Conservation (phyloP, 1,140 invertebrate genomes). For the Gryllus bimaculatus region DNA sequence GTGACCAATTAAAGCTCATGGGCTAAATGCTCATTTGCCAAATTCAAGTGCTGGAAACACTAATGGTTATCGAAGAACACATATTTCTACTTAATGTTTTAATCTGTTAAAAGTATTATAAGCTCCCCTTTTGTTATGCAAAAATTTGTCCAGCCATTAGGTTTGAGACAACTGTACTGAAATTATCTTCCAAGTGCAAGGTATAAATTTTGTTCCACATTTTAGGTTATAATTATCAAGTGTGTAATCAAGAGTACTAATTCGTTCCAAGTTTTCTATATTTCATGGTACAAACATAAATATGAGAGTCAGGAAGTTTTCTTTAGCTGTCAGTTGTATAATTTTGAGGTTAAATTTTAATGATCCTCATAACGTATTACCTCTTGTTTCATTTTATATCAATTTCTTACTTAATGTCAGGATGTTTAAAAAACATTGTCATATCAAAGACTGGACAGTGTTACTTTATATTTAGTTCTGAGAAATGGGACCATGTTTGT, state of each 20-base stretch:
- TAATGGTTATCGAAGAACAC: too few species aligned
- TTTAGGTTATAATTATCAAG: background rate
- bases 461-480: background rate
- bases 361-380: too few species aligned
- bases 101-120: too few species aligned
- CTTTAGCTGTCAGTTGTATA: background rate
- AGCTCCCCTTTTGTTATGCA: too few species aligned
- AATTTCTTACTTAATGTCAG: background rate
- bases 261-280: background rate
- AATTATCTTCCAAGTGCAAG: too few species aligned
- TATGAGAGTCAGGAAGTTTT: background rate
- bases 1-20: background rate
- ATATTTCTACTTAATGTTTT: too few species aligned
- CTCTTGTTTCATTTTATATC: background rate
- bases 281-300: background rate
- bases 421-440: background rate
- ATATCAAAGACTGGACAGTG: background rate
- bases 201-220: background rate
- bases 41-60: too few species aligned
- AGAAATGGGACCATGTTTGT: background rate
- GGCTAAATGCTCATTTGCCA: too few species aligned
- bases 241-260: background rate
- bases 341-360: background rate
- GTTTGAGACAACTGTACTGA: too few species aligned
- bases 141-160: too few species aligned